phyloP scores from a whole-genome alignment of 2,888 invertebrate species.

The Dione vanillae region DNA sequence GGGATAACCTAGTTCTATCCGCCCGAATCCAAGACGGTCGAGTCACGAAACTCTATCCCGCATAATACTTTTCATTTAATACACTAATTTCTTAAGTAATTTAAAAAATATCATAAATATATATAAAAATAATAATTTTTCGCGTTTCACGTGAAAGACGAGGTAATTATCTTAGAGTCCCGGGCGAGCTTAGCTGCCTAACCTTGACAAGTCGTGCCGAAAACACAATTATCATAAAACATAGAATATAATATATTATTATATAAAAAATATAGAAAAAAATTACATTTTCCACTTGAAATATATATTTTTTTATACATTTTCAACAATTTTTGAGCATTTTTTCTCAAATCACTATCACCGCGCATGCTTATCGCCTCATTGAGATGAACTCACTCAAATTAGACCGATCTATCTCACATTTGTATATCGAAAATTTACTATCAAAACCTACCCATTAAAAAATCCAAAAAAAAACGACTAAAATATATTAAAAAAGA shows the following conservation, averaged over 20 bases:
- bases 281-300: background rate
- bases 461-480: background rate
- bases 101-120: background rate
- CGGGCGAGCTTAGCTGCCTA: slow-evolving; percentile 32
- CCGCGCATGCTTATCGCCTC: slow-evolving; percentile 74
- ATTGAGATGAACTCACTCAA: slow-evolving; percentile 60
- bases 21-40: too few species aligned
- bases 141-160: background rate
- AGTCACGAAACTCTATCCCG: too few species aligned
- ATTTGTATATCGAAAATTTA: background rate
- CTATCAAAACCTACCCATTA: slow-evolving; percentile 5
- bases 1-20: too few species aligned
- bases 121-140: background rate
- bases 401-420: background rate
- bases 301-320: slow-evolving; percentile 2
- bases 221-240: slow-evolving; percentile 4
- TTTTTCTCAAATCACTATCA: slow-evolving; percentile 49
- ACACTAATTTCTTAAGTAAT: background rate
- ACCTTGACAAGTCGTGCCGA: slow-evolving; percentile 21
- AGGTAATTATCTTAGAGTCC: slow-evolving; percentile 13
- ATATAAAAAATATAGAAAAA: background rate
- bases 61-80: background rate
- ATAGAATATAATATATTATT: background rate
- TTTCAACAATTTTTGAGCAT: slow-evolving; percentile 10
- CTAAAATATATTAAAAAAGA: background rate